Base-by-base conservation (phyloP, 2,113 vertebrate species). In the Sylvia atricapilla region DNA sequence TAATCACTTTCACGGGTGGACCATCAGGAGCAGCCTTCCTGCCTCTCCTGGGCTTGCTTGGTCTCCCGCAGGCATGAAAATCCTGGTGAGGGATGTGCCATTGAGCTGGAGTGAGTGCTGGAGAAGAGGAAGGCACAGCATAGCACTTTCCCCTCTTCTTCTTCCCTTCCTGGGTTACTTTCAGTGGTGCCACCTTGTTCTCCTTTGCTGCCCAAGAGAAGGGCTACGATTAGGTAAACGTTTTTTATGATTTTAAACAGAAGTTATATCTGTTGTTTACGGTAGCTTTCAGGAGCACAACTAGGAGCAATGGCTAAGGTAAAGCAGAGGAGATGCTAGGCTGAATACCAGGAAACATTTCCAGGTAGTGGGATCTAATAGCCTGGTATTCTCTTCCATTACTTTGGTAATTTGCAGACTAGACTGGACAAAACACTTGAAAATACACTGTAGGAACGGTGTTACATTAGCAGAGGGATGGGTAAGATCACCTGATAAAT, bases 201-300 rank as follows among this genome's bases (percentile, higher is more conserved):
- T 91, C 56, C 64, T 23, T 58, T 84, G n/a, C 56, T 87, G 44
- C 66, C 37, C 18, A 47, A 60, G 84, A 5, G 11, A 79, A 87
- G 41, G 70, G 30, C 70, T 86, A 53, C 14, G 25, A 47, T 91
- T 53, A 91, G 79, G 73, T 55, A 84, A 95, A 46, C 27, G 13
- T 33, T 47, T 92, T 62, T 66, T 88, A 31, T 90, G 70, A 1
- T 95, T 93, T 80, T 31, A 82, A 69, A 47, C 78, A n/a, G 75
- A 92, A 86, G 63, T 75, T 41, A 2, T 76, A 75, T 89, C 55
- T 91, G 56, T 89, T 95, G 87, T 81, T 94, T 89, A 69, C 10
- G 1, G 31, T 41, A 73, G 33, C 46, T 67, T 90, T 84, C 76
- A 76, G 86, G 66, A 70, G 7, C 5, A 6, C 82, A 93, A 56